Base-by-base conservation (phyloP, 2,113 vertebrate genomes). In the Tychaedon coryphoeus region DNA sequence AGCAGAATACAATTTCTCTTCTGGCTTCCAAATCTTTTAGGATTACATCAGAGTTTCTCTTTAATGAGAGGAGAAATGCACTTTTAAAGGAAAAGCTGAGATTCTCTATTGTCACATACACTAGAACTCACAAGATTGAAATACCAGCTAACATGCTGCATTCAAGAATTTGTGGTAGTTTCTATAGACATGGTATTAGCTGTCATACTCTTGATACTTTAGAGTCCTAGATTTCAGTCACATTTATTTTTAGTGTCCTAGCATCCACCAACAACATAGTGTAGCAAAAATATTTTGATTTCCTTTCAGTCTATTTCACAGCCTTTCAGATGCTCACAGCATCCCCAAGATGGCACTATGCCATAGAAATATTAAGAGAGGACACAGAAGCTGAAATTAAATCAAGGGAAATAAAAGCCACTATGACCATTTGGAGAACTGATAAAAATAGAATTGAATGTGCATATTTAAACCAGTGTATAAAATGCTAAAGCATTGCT, bases 311-410 rank as follows among this genome's bases (percentile, higher is more conserved):
- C 12, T 77, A 22, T 50, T 26, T 92, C 70, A 8, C 19, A 36
- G 71, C 40, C 57, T 67, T 70, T 90, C 80, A 71, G 40, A 86
- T 95, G 53, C 76, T 81, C 38, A 28, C 38, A 92, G 29, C 65
- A 67, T 91, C 95, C 96, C 73, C 96, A 93, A 96, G 96, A 93
- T 96, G 95, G 95, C 92, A 95, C 88, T 94, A 40, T 92, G 86
- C 86, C 79, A 94, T 18, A 93, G 71, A 97, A 77, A 66, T 67
- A 75, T 17, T 67, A 25, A 72, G 25, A 65, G 14, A 86, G 33
- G 33, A 67, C 76, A 51, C 17, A 38, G 47, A 72, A 86, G 36
- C 48, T 45, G 50, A 66, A 88, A 77, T 47, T 40, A 80, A 64
- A 66, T 64, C 1, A 56, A 9, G 34, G 53, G 70, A 86, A 84